These are phyloP conservation scores for Quadriops clusia DNA, from an alignment of 2,888 invertebrate genomes.

Conservation along the genomic window DNA sequence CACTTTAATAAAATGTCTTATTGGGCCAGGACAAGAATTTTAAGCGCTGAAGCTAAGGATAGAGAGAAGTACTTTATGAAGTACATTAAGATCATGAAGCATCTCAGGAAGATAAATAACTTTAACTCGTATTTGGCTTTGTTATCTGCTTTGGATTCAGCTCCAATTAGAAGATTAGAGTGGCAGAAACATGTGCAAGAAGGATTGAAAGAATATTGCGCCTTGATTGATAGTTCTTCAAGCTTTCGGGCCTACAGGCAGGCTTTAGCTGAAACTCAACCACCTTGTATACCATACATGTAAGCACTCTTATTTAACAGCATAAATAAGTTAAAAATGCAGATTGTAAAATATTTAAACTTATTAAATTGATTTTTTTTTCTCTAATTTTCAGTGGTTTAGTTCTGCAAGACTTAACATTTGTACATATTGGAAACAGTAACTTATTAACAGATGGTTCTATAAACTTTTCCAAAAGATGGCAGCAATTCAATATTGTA, in stretches of 20 bases:
- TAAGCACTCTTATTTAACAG: conserved; percentile 41
- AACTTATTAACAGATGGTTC: conserved; percentile 76
- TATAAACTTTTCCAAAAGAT: conserved; percentile 93
- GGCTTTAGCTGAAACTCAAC: conserved; percentile 86
- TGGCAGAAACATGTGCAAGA: conserved; percentile 89
- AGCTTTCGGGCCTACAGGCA: conserved; percentile 95
- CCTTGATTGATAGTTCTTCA: conserved; percentile 93
- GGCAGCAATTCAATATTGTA: conserved; percentile 97
- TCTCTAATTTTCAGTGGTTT: conserved; percentile 61
- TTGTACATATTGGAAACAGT: conserved; percentile 95
- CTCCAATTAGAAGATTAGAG: conserved; percentile 83
- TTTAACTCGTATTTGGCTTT: conserved; percentile 97
- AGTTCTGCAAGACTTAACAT: conserved; percentile 96
- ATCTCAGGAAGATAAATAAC: conserved; percentile 91
- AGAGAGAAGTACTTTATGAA: conserved; percentile 89
- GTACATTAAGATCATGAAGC: conserved; percentile 97
- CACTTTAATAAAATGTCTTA: conserved; percentile 99
- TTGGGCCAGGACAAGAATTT: conserved; percentile 90
- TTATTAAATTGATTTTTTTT: conserved; percentile 1
- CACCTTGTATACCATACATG: conserved; percentile 99
- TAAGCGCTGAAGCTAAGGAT: conserved; percentile 90
- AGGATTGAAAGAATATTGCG: conserved; percentile 86
- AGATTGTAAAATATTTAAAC: conserved; percentile 1
- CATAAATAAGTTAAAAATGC: conserved; percentile 7
- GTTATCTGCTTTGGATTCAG: conserved; percentile 92